Evolutionary conservation across 2,888 invertebrate genomes (phyloP).

Genomic region (Camptogramma bilineatum): DNA sequence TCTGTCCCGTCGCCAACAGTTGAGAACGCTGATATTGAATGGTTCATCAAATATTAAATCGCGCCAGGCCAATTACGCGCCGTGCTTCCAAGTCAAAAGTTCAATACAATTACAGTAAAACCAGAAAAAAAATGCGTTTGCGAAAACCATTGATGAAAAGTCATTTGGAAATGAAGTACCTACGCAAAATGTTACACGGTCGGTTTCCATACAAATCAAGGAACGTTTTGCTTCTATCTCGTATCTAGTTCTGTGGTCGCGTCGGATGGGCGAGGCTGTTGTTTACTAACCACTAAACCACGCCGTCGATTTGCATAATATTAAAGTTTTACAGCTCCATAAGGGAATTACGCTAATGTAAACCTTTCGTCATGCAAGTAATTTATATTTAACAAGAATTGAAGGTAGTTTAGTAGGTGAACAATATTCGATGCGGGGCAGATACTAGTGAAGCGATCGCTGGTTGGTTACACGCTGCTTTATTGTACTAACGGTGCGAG

Average conservation of each 20-base stretch:
- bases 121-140: too few species aligned
- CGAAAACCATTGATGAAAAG: too few species aligned
- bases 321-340: slow-evolving; percentile 2
- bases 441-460: too few species aligned
- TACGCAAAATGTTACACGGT: too few species aligned
- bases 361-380: slow-evolving; percentile 7
- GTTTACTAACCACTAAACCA: not conserved
- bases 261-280: not conserved
- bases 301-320: slow-evolving; percentile 3
- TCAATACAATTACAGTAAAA: not conserved
- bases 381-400: slow-evolving; percentile 14
- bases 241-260: too few species aligned
- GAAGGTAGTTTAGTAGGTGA: not conserved
- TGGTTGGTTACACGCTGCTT: too few species aligned
- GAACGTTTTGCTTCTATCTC: too few species aligned
- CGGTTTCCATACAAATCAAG: too few species aligned
- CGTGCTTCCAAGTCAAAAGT: not conserved
- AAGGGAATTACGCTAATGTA: not conserved
- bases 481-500: too few species aligned
- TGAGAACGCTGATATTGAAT: not conserved
- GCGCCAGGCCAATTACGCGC: not conserved
- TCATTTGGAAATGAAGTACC: too few species aligned
- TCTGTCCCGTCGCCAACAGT: not conserved
- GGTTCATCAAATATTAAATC: not conserved
- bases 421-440: too few species aligned